Percentiles rank a stretch among this genome's conserved stretches.
Conservation (phyloP, 2,888 invertebrate genomes). For the Syritta pipiens region DNA sequence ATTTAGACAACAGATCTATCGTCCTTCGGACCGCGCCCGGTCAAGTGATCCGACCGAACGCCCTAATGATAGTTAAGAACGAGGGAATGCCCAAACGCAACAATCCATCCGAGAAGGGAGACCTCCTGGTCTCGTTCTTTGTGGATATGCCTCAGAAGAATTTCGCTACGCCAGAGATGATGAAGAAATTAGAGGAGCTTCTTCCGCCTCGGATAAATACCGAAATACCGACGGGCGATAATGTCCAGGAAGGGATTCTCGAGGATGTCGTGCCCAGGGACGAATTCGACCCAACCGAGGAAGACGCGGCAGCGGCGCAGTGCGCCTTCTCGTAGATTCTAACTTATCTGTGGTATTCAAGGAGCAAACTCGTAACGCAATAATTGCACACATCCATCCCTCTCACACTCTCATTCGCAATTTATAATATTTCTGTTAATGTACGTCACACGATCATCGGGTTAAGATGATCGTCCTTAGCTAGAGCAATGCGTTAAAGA, state of each 20-base stretch:
- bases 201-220: constrained; percentile 87
- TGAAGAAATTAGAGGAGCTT: constrained; percentile 86
- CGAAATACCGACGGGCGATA: constrained; percentile 87
- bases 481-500: constrained; percentile 13
- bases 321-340: constrained; percentile 41
- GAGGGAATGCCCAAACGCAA: constrained; percentile 95
- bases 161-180: constrained; percentile 85
- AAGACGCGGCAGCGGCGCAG: constrained; percentile 72
- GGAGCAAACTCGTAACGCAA: constrained; percentile 15
- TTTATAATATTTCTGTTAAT: constrained; percentile 12
- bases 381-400: constrained; percentile 16
- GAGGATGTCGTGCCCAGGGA: constrained; percentile 86
- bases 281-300: constrained; percentile 74
- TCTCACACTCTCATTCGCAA: constrained; percentile 16
- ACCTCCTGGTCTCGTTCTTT: constrained; percentile 91
- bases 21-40: constrained; percentile 89
- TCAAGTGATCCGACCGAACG: constrained; percentile 90
- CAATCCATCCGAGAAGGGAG: constrained; percentile 92
- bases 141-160: constrained; percentile 91
- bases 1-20: constrained; percentile 92
- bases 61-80: constrained; percentile 87
- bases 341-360: constrained; percentile 48
- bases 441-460: not conserved
- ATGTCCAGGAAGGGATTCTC: constrained; percentile 92
- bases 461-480: not conserved